Percentiles rank a stretch among this genome's conserved stretches.
Evolutionary conservation across 1,140 invertebrate genomes (phyloP).

Genomic region (Drosophila pruinosa): DNA sequence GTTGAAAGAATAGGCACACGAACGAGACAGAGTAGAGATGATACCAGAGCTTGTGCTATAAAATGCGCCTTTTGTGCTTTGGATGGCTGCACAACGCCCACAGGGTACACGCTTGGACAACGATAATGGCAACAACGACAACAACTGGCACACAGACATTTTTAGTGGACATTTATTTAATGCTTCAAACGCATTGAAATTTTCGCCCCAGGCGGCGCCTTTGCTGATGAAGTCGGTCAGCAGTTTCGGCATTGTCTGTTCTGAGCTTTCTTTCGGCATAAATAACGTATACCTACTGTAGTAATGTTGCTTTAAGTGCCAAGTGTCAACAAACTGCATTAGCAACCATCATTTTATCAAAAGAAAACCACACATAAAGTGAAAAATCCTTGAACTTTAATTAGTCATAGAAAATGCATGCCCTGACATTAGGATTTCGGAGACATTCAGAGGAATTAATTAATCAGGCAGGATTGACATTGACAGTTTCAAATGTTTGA

Average conservation of each 20-base stretch:
- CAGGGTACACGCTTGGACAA: conserved; percentile 43
- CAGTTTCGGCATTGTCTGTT: conserved; percentile 14
- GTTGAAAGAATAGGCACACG: background rate
- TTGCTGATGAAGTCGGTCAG: conserved; percentile 72
- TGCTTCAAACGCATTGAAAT: conserved; percentile 78
- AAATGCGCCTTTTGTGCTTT: conserved; percentile 54
- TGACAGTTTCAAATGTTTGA: conserved; percentile 55
- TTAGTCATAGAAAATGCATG: conserved; percentile 8
- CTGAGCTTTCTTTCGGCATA: background rate
- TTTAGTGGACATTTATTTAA: conserved; percentile 80
- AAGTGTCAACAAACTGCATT: conserved; percentile 2
- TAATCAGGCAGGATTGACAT: conserved; percentile 39
- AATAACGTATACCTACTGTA: conserved; percentile 21
- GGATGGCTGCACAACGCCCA: conserved; percentile 50
- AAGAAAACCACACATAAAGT: background rate
- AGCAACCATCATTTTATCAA: background rate
- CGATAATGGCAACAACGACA: conserved; percentile 1
- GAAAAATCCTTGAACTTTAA: conserved; percentile 13
- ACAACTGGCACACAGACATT: conserved; percentile 58
- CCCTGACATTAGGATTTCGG: conserved; percentile 2
- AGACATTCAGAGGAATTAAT: conserved; percentile 21
- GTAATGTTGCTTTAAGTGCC: conserved; percentile 22
- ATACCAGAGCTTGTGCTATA: conserved; percentile 11
- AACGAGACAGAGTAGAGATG: background rate
- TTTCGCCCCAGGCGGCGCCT: conserved; percentile 55